Evolutionary conservation across 2,888 invertebrate genomes (phyloP).

Genomic region (Cristatella mucedo): DNA sequence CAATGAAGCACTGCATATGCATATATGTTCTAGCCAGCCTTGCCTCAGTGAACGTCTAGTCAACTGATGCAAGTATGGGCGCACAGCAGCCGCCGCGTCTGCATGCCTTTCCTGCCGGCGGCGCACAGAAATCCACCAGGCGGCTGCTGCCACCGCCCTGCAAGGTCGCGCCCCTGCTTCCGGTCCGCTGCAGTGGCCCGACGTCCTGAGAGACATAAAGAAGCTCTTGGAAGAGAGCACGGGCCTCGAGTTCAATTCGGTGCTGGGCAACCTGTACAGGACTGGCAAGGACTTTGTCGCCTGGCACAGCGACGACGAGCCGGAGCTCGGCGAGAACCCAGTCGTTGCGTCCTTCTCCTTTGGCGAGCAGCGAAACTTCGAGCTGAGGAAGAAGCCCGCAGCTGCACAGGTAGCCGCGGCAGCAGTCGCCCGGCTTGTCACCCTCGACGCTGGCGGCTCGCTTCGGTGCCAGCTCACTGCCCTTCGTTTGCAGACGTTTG

Average conservation of each 20-base stretch:
- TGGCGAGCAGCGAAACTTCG: constrained; percentile 37
- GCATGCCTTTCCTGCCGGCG: too few relatives aligned
- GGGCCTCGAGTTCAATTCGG: constrained; percentile 39
- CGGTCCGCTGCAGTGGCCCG: constrained; percentile 36
- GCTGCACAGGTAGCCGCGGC: constrained; percentile 16
- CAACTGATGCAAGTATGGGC: too few relatives aligned
- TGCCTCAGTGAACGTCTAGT: too few relatives aligned
- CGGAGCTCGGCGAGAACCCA: constrained; percentile 33
- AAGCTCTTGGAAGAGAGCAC: constrained; percentile 30
- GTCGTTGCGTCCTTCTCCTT: constrained; percentile 37
- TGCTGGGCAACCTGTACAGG: constrained; percentile 40
- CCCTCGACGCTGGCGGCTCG: too few relatives aligned
- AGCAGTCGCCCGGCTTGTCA: not conserved
- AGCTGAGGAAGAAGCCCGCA: constrained; percentile 35
- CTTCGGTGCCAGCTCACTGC: too few relatives aligned
- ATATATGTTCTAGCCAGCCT: too few relatives aligned
- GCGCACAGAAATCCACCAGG: too few relatives aligned
- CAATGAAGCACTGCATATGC: too few relatives aligned
- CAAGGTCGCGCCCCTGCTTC: too few relatives aligned
- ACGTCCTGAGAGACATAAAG: constrained; percentile 21
- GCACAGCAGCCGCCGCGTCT: too few relatives aligned
- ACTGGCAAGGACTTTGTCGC: constrained; percentile 40
- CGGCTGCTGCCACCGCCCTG: too few relatives aligned
- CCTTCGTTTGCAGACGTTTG: not conserved
- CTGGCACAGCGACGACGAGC: constrained; percentile 41